Conservation (phyloP, 2,888 invertebrate species). For the Polyommatus iphigenia region DNA sequence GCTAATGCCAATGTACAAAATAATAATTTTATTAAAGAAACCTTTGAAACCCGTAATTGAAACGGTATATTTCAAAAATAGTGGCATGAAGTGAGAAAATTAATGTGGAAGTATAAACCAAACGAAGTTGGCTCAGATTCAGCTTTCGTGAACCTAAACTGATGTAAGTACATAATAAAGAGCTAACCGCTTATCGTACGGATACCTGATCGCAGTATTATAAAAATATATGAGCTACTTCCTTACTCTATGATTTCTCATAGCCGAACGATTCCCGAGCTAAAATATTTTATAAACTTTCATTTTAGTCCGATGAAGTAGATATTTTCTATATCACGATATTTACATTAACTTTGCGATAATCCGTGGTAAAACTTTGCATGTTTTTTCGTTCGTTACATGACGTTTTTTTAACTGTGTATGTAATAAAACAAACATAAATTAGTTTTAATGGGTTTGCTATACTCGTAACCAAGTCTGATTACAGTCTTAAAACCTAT, state of each 20-base stretch:
- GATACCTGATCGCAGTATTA: conserved; percentile 24
- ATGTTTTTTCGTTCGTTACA: no score
- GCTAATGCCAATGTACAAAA: no score
- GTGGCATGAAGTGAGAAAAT: neutral
- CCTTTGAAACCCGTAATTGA: neutral
- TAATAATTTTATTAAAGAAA: neutral
- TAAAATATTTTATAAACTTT: conserved; percentile 26
- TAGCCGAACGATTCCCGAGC: conserved; percentile 14
- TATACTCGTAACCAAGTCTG: no score
- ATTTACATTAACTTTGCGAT: neutral
- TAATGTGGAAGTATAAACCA: neutral
- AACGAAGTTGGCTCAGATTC: conserved; percentile 24
- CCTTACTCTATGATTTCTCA: conserved; percentile 23
- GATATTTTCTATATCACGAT: neutral
- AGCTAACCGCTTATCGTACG: conserved; percentile 28
- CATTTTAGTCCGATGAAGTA: conserved; percentile 23
- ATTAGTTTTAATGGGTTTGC: no score
- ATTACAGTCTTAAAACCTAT: no score
- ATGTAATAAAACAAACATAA: neutral
- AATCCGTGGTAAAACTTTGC: neutral
- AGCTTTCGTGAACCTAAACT: conserved; percentile 22
- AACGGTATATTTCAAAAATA: neutral
- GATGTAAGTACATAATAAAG: conserved; percentile 17
- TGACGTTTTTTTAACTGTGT: neutral
- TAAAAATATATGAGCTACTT: conserved; percentile 31